Conservation (phyloP, 2,113 vertebrate species). For the Colistium nudipinnis region DNA sequence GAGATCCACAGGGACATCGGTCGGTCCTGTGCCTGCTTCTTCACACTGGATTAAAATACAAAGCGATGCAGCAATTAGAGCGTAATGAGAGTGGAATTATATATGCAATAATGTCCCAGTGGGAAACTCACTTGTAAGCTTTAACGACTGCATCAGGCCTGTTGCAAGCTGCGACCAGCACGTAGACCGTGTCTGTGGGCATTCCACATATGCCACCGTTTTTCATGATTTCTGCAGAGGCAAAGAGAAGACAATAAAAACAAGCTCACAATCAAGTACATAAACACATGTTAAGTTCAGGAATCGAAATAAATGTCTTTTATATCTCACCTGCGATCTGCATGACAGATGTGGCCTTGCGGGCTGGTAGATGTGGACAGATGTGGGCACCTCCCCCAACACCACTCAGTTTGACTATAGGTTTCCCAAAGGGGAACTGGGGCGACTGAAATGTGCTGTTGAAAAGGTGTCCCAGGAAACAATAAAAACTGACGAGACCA, state of each 20-base stretch:
- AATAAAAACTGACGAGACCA: slow-evolving; percentile 90
- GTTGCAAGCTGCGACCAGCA: slow-evolving; percentile 90
- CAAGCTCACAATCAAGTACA: neutral
- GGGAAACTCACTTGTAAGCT: slow-evolving; percentile 84
- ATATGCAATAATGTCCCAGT: neutral
- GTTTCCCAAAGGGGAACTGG: slow-evolving; percentile 82
- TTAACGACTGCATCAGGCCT: slow-evolving; percentile 88
- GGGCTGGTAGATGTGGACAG: slow-evolving; percentile 86
- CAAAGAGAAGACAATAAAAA: neutral
- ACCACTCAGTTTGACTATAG: slow-evolving; percentile 82
- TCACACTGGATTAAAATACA: slow-evolving; percentile 81
- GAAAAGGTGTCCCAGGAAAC: slow-evolving; percentile 85
- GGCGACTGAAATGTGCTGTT: slow-evolving; percentile 83
- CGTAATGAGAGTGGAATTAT: neutral
- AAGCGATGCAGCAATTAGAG: neutral
- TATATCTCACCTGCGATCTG: slow-evolving; percentile 87
- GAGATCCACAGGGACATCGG: slow-evolving; percentile 94
- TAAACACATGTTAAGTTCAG: neutral
- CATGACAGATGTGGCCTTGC: slow-evolving; percentile 85
- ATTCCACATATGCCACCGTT: slow-evolving; percentile 88
- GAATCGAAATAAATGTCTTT: neutral
- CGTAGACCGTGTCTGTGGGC: slow-evolving; percentile 92
- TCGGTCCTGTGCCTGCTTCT: slow-evolving; percentile 88
- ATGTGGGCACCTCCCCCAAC: slow-evolving; percentile 67
- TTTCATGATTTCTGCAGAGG: slow-evolving; percentile 87